A percentile compares a stretch with the other conserved stretches of the same genome.
Conservation (phyloP, 1,140 invertebrate genomes). For the Hermetia illucens region DNA sequence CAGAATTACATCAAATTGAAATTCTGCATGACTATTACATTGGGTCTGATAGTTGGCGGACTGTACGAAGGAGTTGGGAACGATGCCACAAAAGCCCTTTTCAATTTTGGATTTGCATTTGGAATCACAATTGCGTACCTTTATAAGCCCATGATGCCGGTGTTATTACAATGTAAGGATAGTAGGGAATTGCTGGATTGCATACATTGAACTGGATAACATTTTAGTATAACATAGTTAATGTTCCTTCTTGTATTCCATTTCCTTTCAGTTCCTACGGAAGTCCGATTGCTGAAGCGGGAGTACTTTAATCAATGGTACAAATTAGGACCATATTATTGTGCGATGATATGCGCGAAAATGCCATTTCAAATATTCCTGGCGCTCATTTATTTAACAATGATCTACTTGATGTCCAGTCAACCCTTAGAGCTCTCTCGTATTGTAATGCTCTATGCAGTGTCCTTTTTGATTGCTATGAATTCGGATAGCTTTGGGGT, state of each 20-base stretch:
- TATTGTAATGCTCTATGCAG: slow-evolving; percentile 50
- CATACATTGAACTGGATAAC: slow-evolving; percentile 3
- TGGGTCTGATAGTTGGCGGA: slow-evolving; percentile 53
- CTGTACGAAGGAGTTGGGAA: slow-evolving; percentile 56
- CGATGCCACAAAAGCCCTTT: slow-evolving; percentile 63
- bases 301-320: slow-evolving; percentile 95
- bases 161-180: slow-evolving; percentile 58
- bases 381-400: slow-evolving; percentile 58
- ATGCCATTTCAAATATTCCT: slow-evolving; percentile 57
- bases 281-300: slow-evolving; percentile 71
- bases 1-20: slow-evolving; percentile 57
- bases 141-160: slow-evolving; percentile 66
- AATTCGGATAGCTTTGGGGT: slow-evolving; percentile 64
- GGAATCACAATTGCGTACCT: slow-evolving; percentile 59
- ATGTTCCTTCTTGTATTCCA: neutral
- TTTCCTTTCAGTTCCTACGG: slow-evolving; percentile 63
- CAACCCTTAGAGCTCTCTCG: slow-evolving; percentile 70
- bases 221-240: slow-evolving; percentile 5
- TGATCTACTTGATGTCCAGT: slow-evolving; percentile 73
- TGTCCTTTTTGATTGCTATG: slow-evolving; percentile 50
- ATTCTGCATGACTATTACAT: slow-evolving; percentile 46
- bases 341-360: slow-evolving; percentile 63
- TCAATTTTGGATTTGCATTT: slow-evolving; percentile 71
- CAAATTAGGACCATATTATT: slow-evolving; percentile 75
- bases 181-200: neutral